Percentiles rank a stretch among this genome's conserved stretches.
phyloP scores from a whole-genome alignment of 2,113 vertebrate species.

The Petrocephalus zakoni region DNA sequence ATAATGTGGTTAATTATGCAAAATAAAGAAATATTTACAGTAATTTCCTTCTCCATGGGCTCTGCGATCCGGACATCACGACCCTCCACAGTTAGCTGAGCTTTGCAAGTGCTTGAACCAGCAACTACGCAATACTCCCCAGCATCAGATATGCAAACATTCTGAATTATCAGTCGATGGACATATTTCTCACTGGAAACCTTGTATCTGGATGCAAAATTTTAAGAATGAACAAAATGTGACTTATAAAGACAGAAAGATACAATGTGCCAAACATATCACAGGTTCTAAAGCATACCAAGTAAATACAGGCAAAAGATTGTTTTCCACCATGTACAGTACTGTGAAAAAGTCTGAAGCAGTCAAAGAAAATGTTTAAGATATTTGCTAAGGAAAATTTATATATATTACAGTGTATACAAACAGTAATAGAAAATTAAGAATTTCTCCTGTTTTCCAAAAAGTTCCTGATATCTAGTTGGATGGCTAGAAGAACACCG shows the following conservation, averaged over 20 bases:
- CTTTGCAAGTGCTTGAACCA: constrained; percentile 85
- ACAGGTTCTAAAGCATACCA: neutral
- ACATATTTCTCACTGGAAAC: constrained; percentile 80
- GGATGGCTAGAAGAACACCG: no score
- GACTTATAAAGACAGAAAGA: neutral
- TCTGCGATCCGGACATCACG: constrained; percentile 85
- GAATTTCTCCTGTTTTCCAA: no score
- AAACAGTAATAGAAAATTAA: neutral
- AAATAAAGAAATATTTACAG: constrained; percentile 58
- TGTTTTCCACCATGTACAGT: neutral
- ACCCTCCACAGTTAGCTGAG: constrained; percentile 82
- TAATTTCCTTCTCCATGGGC: constrained; percentile 67
- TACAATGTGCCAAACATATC: neutral
- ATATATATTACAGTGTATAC: neutral
- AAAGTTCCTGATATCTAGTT: no score
- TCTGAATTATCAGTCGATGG: constrained; percentile 91
- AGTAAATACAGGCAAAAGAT: neutral
- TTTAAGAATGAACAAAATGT: neutral
- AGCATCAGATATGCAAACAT: constrained; percentile 80
- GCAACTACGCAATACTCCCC: constrained; percentile 90
- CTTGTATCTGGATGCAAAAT: constrained; percentile 61
- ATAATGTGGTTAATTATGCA: neutral
- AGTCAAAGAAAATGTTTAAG: neutral
- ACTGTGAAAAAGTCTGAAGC: neutral
- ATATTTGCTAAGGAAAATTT: neutral